Base-by-base conservation (phyloP, 2,797 vertebrate species). In the Moxostoma hubbsi region DNA sequence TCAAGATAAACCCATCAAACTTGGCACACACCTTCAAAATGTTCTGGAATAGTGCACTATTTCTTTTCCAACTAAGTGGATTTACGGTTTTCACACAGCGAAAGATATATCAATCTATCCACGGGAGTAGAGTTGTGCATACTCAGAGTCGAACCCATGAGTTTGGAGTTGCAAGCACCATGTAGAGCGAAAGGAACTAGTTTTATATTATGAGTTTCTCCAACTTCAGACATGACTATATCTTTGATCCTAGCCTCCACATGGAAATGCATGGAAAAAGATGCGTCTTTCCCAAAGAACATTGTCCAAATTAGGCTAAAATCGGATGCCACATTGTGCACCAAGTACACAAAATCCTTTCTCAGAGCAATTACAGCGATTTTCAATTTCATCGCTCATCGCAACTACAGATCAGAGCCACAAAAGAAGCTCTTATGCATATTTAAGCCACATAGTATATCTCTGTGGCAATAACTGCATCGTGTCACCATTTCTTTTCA, bases 401-500 rank as follows among this genome's bases (percentile, higher is more conserved):
- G 12, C 53, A 69, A 70, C 67, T 63, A 79, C 45, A 71, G 61
- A 72, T 72, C 68, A 63, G 24, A 15, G 46, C 18, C 66, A 76
- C 62, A 79, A 63, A 63, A n/a, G 54, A 65, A 18, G 16, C 7
- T 9, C 50, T 47, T 57, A 55, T 57, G 7, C 50, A 58, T 15
- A 59, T 70, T 71, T 81, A 24, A 73, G 57, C 61, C 62, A 69
- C 58, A 59, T 9, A 69, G 24, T 69, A 61, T 9, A 58, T 76
- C 45, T 54, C 51, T 6, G n/a, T 49, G 46, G 69, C 53, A 73
- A 66, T 79, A 65, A 66, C 62, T 18, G 0, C 70, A 65, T 72
- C 61, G 70, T 70, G 36, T 58, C 64, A 65, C 66, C 58, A 81
- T 70, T 84, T 73, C 75, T 75, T 72, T 75, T 50, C 64, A 78